phyloP scores from a whole-genome alignment of 2,113 vertebrate genomes.

The Polypterus bichir region DNA sequence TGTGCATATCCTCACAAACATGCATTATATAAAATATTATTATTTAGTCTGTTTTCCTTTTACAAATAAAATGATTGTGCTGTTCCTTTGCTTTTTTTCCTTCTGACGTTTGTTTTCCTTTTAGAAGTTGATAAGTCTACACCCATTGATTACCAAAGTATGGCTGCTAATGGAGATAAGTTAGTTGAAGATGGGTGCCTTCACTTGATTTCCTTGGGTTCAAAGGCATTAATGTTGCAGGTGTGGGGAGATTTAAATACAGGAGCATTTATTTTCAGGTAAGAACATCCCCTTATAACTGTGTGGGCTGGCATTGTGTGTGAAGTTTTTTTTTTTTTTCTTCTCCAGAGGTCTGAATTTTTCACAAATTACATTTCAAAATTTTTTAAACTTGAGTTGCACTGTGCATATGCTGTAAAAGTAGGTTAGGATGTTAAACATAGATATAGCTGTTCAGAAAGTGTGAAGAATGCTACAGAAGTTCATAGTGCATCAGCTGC shows the following conservation, averaged over 20 bases:
- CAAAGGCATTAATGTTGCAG: constrained; percentile 90
- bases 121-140: constrained; percentile 47
- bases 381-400: too few species aligned
- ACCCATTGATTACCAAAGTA: constrained; percentile 36
- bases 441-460: too few species aligned
- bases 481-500: too few species aligned
- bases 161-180: constrained; percentile 39
- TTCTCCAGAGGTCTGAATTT: too few species aligned
- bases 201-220: constrained; percentile 86
- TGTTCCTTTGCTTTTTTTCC: background rate
- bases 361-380: too few species aligned
- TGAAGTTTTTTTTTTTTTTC: background rate
- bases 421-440: too few species aligned
- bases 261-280: constrained; percentile 80
- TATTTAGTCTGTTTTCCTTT: too few species aligned
- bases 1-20: too few species aligned
- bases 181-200: constrained; percentile 62
- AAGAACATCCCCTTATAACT: constrained; percentile 13
- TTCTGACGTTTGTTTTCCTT: constrained; percentile 26
- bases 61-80: too few species aligned
- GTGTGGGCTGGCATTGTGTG: background rate
- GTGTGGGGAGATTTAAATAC: constrained; percentile 76
- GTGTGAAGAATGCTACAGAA: too few species aligned
- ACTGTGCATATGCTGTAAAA: too few species aligned
- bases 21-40: too few species aligned